Conservation (phyloP, 1,140 invertebrate genomes). For the Gonatopus flavifemur region DNA sequence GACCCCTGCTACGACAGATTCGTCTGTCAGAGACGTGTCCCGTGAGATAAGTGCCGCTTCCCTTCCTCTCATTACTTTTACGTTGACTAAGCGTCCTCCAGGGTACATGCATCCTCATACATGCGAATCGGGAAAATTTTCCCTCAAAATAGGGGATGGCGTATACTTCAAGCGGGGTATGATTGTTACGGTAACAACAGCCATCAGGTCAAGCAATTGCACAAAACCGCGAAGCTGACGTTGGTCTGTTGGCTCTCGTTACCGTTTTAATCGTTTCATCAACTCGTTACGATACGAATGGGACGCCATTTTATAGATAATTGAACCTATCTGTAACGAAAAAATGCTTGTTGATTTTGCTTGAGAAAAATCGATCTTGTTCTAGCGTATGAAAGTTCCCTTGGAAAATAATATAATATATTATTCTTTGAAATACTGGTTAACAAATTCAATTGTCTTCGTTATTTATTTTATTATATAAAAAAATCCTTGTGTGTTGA, state of each 20-base stretch:
- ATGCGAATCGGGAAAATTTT: conserved; percentile 54
- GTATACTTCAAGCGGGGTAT: neutral
- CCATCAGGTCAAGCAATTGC: conserved; percentile 14
- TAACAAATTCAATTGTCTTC: too few relatives aligned
- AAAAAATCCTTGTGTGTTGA: conserved; percentile 24
- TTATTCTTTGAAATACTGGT: too few relatives aligned
- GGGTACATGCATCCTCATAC: conserved; percentile 41
- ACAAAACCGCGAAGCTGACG: conserved; percentile 9
- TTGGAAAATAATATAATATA: too few relatives aligned
- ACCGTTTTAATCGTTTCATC: conserved; percentile 48
- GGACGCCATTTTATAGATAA: conserved; percentile 29
- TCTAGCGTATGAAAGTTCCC: too few relatives aligned
- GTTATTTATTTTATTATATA: too few relatives aligned
- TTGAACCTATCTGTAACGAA: conserved; percentile 12
- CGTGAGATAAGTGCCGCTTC: too few relatives aligned
- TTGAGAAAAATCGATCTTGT: too few relatives aligned
- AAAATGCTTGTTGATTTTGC: conserved; percentile 25
- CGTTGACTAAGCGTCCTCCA: too few relatives aligned
- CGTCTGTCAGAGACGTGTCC: too few relatives aligned
- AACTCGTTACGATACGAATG: conserved; percentile 42
- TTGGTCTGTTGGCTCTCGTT: conserved; percentile 25
- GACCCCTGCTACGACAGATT: too few relatives aligned
- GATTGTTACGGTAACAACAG: conserved; percentile 28
- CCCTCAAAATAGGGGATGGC: conserved; percentile 10
- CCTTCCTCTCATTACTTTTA: too few relatives aligned